Conservation (phyloP, 2,888 invertebrate species). For the Chaetogeoica ovagalla region DNA sequence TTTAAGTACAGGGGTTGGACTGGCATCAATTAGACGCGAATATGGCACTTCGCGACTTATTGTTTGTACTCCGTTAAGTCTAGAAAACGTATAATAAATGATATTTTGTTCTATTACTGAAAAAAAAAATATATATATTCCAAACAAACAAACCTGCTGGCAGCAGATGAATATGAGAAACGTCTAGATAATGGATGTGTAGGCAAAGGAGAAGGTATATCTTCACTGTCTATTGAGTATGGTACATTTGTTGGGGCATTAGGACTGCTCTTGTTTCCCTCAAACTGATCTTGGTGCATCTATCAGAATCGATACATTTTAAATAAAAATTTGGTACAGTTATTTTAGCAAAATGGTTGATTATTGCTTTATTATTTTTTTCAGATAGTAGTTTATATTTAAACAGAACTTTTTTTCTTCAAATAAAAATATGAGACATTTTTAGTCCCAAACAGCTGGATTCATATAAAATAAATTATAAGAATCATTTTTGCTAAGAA, state of each 20-base stretch:
- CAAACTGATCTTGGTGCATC: constrained; percentile 37
- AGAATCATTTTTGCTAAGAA: neutral
- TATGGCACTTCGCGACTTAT: constrained; percentile 71
- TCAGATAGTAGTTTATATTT: neutral
- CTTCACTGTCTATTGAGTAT: constrained; percentile 53
- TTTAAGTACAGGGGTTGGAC: constrained; percentile 60
- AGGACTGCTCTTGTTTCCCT: constrained; percentile 44
- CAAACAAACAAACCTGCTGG: constrained; percentile 60
- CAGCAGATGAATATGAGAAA: constrained; percentile 67
- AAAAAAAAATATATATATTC: constrained; percentile 24
- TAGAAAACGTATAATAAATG: constrained; percentile 34
- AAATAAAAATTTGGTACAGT: constrained; percentile 15
- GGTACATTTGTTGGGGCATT: constrained; percentile 51
- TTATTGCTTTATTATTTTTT: neutral
- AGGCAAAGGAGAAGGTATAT: constrained; percentile 60
- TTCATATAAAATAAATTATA: constrained; percentile 7
- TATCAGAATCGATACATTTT: constrained; percentile 37
- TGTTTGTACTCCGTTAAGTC: constrained; percentile 50
- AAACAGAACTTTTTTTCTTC: neutral
- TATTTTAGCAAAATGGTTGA: constrained; percentile 14
- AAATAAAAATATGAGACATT: constrained; percentile 16
- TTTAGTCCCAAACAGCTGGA: constrained; percentile 49
- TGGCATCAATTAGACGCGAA: constrained; percentile 74
- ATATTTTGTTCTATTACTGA: neutral
- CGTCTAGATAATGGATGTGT: constrained; percentile 61